Conservation (phyloP, 1,140 invertebrate species). For the Drosophila rhopaloa region DNA sequence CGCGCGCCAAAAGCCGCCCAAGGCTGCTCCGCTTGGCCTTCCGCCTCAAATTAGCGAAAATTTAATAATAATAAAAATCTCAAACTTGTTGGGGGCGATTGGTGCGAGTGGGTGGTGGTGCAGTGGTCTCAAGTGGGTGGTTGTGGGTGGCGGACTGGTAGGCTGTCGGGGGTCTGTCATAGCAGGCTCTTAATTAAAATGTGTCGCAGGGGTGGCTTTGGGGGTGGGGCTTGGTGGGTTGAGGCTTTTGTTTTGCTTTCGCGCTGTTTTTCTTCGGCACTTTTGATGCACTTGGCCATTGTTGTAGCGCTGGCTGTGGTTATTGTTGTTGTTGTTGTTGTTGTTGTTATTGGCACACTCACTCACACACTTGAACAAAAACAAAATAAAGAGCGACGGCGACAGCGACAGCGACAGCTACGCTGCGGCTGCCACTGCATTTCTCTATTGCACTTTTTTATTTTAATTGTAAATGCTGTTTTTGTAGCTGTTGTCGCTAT, state of each 20-base stretch:
- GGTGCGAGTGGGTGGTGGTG: not conserved
- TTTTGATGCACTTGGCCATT: constrained; percentile 40
- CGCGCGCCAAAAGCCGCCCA: constrained; percentile 8
- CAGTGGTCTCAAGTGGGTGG: constrained; percentile 3
- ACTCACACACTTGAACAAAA: constrained; percentile 38
- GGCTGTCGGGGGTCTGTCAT: not conserved
- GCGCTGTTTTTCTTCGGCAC: constrained; percentile 38
- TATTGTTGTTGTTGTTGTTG: not conserved
- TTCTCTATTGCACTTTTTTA: constrained; percentile 27
- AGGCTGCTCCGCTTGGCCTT: constrained; percentile 22
- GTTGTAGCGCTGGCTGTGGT: constrained; percentile 9
- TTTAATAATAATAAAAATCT: constrained; percentile 51
- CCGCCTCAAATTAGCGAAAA: constrained; percentile 50
- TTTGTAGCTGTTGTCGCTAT: constrained; percentile 9
- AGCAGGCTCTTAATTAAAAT: constrained; percentile 45
- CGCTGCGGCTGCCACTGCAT: constrained; percentile 28
- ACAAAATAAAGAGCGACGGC: constrained; percentile 48
- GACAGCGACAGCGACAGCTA: constrained; percentile 16
- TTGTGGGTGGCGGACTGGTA: not conserved
- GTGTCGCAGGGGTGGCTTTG: constrained; percentile 20
- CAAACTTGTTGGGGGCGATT: constrained; percentile 9
- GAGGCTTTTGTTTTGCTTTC: constrained; percentile 51
- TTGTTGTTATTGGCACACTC: constrained; percentile 11
- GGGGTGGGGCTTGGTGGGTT: not conserved
- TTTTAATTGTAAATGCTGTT: constrained; percentile 29